phyloP scores from a whole-genome alignment of 2,888 invertebrate species.

The Tinea semifulvella region DNA sequence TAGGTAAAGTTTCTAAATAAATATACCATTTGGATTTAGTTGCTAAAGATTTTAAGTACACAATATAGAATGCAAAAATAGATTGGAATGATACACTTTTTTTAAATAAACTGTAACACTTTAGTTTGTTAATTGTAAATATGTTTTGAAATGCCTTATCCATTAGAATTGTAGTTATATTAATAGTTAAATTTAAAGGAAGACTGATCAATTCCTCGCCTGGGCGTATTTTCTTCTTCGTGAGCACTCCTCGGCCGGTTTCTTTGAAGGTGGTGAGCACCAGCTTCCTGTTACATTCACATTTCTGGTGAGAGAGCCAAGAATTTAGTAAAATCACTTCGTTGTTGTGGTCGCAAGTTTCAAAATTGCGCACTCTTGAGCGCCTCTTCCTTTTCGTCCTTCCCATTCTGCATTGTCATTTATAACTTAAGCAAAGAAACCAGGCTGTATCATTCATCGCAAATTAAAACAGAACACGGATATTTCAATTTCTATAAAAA shows the following conservation, averaged over 20 bases:
- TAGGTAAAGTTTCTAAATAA: slow-evolving; percentile 77
- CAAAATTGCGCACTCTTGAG: slow-evolving; percentile 35
- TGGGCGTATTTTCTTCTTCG: slow-evolving; percentile 59
- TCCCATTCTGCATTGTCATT: too few relatives aligned
- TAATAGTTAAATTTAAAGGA: slow-evolving; percentile 68
- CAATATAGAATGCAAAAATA: slow-evolving; percentile 76
- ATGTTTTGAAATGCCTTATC: slow-evolving; percentile 60
- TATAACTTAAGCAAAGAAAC: too few relatives aligned
- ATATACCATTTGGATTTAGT: slow-evolving; percentile 64
- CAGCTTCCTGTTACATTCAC: slow-evolving; percentile 66
- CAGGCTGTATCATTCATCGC: too few relatives aligned
- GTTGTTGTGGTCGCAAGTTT: slow-evolving; percentile 36
- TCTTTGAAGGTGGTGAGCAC: slow-evolving; percentile 65
- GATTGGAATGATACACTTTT: slow-evolving; percentile 71
- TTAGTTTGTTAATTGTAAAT: slow-evolving; percentile 44
- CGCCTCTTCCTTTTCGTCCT: slow-evolving; percentile 54
- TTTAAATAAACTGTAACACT: slow-evolving; percentile 48
- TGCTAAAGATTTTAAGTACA: slow-evolving; percentile 70
- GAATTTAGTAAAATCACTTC: slow-evolving; percentile 56
- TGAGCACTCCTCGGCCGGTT: slow-evolving; percentile 80
- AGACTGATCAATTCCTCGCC: slow-evolving; percentile 70
- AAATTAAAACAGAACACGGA: too few relatives aligned
- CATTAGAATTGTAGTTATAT: slow-evolving; percentile 63
- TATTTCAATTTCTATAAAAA: too few relatives aligned
- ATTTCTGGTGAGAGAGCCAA: slow-evolving; percentile 63